Conservation (phyloP, 2,888 invertebrate species). For the Galeopsomyia nigrocyanea region DNA sequence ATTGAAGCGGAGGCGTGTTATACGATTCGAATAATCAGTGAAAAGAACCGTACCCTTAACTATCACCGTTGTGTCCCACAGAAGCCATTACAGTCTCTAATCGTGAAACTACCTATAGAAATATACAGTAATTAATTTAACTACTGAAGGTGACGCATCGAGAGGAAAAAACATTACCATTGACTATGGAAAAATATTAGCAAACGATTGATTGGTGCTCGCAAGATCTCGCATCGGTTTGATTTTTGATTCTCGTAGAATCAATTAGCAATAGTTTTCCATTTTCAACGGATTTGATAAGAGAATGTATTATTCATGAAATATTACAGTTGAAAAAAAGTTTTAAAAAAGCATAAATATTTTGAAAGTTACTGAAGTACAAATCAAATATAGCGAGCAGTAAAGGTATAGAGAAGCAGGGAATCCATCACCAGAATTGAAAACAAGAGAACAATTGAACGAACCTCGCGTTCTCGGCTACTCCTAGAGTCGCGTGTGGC, state of each 20-base stretch:
- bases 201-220: too few species aligned
- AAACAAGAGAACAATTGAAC: background rate
- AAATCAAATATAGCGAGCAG: too few species aligned
- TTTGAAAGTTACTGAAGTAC: too few species aligned
- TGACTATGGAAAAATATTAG: background rate
- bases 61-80: conserved; percentile 49
- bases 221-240: too few species aligned
- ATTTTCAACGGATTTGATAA: too few species aligned
- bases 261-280: too few species aligned
- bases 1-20: background rate
- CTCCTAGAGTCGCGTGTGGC: conserved; percentile 61
- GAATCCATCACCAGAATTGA: background rate
- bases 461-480: conserved; percentile 62
- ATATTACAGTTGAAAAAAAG: too few species aligned
- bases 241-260: too few species aligned
- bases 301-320: too few species aligned
- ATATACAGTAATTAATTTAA: conserved; percentile 43
- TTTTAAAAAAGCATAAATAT: too few species aligned
- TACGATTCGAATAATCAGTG: conserved; percentile 37
- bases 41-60: conserved; percentile 47
- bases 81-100: conserved; percentile 49
- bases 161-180: background rate
- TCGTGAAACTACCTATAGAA: conserved; percentile 49
- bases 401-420: too few species aligned
- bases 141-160: conserved; percentile 20